A percentile compares a stretch with the other conserved stretches of the same genome.
Evolutionary conservation across 1,140 invertebrate genomes (phyloP).

Genomic region (Cephus cinctus): DNA sequence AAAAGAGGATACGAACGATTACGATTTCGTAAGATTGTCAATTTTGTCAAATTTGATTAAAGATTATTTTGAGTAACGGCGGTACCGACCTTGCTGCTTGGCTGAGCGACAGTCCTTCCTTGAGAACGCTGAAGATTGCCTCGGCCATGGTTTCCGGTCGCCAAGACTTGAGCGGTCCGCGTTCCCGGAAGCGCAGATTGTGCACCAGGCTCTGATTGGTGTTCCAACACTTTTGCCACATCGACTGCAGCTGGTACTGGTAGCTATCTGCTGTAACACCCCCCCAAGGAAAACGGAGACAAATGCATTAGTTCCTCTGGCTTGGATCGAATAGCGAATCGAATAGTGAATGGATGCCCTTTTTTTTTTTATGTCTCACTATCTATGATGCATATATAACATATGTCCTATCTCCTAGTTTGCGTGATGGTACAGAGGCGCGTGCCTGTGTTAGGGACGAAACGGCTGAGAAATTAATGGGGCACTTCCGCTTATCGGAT

Average conservation of each 20-base stretch:
- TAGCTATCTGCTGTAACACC: constrained; percentile 80
- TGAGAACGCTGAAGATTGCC: constrained; percentile 87
- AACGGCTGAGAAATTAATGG: too few species aligned
- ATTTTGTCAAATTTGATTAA: constrained; percentile 8
- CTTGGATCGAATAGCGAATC: too few species aligned
- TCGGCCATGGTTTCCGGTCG: constrained; percentile 91
- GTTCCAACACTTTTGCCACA: constrained; percentile 95
- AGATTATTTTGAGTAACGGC: background rate
- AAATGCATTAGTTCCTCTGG: too few species aligned
- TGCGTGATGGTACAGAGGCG: too few species aligned
- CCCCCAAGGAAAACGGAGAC: constrained; percentile 46
- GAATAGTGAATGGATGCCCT: too few species aligned
- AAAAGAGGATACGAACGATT: constrained; percentile 15
- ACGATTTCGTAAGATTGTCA: constrained; percentile 8
- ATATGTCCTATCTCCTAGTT: too few species aligned
- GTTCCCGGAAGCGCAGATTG: constrained; percentile 85
- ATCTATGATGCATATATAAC: too few species aligned
- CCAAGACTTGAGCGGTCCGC: constrained; percentile 89
- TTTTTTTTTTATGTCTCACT: too few species aligned
- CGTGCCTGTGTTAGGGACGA: too few species aligned
- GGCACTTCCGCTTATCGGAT: too few species aligned
- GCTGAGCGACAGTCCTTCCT: constrained; percentile 83
- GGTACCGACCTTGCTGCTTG: constrained; percentile 69
- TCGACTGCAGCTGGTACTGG: constrained; percentile 89
- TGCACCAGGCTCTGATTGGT: constrained; percentile 85